Evolutionary conservation across 2,888 invertebrate species (phyloP).

Genomic region (Leptopilina syphax): DNA sequence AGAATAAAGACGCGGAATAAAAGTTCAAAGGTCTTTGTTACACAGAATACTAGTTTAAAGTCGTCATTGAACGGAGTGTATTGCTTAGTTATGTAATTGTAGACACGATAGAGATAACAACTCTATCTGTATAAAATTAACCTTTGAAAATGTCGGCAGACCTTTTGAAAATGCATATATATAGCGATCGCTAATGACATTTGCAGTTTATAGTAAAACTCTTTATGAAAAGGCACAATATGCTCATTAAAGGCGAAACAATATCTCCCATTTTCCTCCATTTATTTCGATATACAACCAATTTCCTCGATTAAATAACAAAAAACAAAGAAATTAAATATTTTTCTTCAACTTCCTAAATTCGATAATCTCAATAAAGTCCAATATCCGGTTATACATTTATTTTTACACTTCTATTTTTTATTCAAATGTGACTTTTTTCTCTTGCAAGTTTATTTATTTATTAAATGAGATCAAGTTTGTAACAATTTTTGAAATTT

Average conservation of each 20-base stretch:
- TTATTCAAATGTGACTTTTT: too few relatives aligned
- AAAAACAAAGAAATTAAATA: too few relatives aligned
- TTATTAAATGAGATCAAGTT: too few relatives aligned
- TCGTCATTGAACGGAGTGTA: not conserved
- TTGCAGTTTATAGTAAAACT: constrained; percentile 19
- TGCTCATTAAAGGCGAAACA: not conserved
- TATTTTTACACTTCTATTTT: too few relatives aligned
- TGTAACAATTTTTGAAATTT: too few relatives aligned
- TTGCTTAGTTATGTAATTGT: not conserved
- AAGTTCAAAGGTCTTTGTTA: constrained; percentile 3
- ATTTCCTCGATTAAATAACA: not conserved
- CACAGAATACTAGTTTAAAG: not conserved
- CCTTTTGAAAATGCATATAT: not conserved
- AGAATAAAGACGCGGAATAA: not conserved
- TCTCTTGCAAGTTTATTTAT: too few relatives aligned
- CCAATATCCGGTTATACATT: too few relatives aligned
- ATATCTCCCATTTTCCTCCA: not conserved
- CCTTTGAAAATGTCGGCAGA: constrained; percentile 27
- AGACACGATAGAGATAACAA: constrained; percentile 1
- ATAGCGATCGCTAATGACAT: constrained; percentile 5
- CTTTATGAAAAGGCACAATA: not conserved
- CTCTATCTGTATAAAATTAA: constrained; percentile 6
- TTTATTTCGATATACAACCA: not conserved
- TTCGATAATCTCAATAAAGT: too few relatives aligned
- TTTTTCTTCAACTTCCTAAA: too few relatives aligned